Evolutionary conservation across 2,113 vertebrate species (phyloP), one percentile per base, ranked within the genome.

Genomic region (Paralichthys olivaceus): DNA sequence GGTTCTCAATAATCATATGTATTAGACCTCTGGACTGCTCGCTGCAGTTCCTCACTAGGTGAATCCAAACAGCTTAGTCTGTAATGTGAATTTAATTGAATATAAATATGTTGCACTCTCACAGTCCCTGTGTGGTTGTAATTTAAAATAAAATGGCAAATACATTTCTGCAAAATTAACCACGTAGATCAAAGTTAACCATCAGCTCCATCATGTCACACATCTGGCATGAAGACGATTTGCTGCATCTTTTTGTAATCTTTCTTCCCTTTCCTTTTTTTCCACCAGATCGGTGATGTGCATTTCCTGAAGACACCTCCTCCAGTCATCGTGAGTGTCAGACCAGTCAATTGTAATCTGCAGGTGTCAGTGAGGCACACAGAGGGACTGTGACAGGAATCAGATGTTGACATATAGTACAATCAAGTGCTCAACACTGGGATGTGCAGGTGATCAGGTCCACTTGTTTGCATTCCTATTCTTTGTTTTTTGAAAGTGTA

Each of bases 291-390:
- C 4, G 68, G 49, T 69, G 56, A 56, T 79, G 80, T 72, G 47
- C 68, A n/a, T 77, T 69, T 84, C 66, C 67, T 58, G 45, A 67
- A 79, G 67, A 62, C 51, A 29, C 29, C 5, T 67, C 49, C 22
- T 20, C 13, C 29, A 34, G 64, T 62, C 69, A 14, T 43, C n/a
- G 55, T 11, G 84, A 76, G 92, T 86, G 90, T 85, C 86, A 92
- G 91, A 91, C 91, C 6, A 85, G 83, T 94, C 90, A 76, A 93
- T 94, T 90, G 80, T 77, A 87, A 92, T 93, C 91, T 89, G 77
- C 71, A 85, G 89, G 87, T 91, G 90, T 89, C 72, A 67, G 68
- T 69, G 69, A 78, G 32, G 51, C 64, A n/a, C 67, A 61, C 4
- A n/a, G 9, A 68, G 64, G 45, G 23, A 25, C 4, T 23, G 29